Percentiles rank a stretch among this genome's conserved stretches.
Conservation (phyloP, 2,113 vertebrate species). For the Protobothrops mucrosquamatus region DNA sequence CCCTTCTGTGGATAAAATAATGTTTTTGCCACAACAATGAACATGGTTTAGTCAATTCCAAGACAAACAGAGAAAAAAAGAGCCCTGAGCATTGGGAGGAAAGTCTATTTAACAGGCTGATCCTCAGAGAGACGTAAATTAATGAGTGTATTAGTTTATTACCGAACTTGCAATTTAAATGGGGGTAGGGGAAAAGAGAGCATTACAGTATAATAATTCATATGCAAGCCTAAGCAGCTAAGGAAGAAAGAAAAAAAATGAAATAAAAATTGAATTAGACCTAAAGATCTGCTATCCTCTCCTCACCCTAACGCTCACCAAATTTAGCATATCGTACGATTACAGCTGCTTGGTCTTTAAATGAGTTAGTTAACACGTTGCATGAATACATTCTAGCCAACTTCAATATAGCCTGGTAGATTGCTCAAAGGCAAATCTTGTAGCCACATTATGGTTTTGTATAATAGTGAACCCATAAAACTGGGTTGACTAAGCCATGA, state of each 20-base stretch:
- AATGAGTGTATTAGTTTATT: not conserved
- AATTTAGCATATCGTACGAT: not conserved
- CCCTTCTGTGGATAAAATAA: not conserved
- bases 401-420: not conserved
- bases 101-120: slow-evolving; percentile 14
- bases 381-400: not conserved
- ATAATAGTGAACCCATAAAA: not conserved
- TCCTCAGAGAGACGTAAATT: not conserved
- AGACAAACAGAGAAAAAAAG: slow-evolving; percentile 15
- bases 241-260: not conserved
- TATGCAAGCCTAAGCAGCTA: not conserved
- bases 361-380: not conserved
- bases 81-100: not conserved
- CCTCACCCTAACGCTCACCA: not conserved
- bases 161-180: not conserved
- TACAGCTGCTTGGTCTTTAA: not conserved
- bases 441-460: not conserved
- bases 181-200: not conserved
- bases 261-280: not conserved
- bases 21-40: not conserved
- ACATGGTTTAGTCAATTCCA: not conserved
- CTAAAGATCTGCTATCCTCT: not conserved
- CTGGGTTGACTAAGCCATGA: not conserved
- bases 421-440: not conserved
- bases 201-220: not conserved